These are phyloP conservation scores for Lathamus discolor DNA, from an alignment of 2,113 vertebrate genomes.

Conservation along the genomic window DNA sequence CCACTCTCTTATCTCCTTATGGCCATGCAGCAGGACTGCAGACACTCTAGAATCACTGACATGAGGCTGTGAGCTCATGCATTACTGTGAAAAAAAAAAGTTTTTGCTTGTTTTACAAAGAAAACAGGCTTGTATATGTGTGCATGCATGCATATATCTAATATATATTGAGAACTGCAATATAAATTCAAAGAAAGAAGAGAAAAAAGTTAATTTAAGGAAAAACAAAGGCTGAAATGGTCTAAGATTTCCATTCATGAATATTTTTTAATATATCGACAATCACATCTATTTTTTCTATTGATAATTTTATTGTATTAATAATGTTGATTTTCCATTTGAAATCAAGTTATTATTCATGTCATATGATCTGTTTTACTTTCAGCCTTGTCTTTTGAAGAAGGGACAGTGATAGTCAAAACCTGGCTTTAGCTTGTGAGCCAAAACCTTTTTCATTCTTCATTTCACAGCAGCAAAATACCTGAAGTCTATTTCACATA, in stretches of 20 bases:
- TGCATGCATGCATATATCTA: background rate
- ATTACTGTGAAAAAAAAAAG: background rate
- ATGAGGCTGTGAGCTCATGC: background rate
- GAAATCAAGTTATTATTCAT: background rate
- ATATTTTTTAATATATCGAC: background rate
- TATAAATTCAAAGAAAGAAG: background rate
- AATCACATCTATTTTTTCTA: background rate
- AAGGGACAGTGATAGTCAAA: background rate
- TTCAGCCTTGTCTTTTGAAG: background rate
- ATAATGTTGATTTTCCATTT: background rate
- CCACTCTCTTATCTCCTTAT: background rate
- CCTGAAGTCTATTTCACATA: background rate
- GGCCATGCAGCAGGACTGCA: background rate
- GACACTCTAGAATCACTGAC: background rate
- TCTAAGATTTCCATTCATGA: background rate
- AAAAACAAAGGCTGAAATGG: background rate
- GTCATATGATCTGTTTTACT: background rate
- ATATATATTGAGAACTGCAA: background rate
- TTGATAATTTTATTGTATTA: background rate
- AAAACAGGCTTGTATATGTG: background rate
- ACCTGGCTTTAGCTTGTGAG: background rate
- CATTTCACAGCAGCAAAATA: background rate
- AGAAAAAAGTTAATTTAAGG: background rate
- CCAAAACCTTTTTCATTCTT: background rate
- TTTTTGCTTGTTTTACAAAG: background rate